These are phyloP conservation scores for Drosophila melanica DNA, from an alignment of 1,140 invertebrate species.

Conservation along the genomic window DNA sequence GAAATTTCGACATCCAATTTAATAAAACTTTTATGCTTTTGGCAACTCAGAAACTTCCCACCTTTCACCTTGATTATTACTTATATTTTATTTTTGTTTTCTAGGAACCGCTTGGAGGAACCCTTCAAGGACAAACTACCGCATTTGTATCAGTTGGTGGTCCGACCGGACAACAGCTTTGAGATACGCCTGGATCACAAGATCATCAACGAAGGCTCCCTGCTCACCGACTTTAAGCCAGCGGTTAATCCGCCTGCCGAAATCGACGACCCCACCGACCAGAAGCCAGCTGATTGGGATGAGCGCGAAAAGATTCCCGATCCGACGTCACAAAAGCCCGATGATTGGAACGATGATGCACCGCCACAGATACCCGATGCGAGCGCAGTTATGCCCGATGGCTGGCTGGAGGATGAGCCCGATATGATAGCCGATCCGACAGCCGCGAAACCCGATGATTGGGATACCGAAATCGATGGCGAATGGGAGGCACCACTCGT, in stretches of 20 bases:
- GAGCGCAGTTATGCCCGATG: slow-evolving; percentile 93
- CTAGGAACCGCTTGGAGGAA: slow-evolving; percentile 91
- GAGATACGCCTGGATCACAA: slow-evolving; percentile 89
- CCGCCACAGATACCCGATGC: slow-evolving; percentile 95
- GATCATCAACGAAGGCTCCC: slow-evolving; percentile 92
- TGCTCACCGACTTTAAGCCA: slow-evolving; percentile 95
- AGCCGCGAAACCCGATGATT: slow-evolving; percentile 95
- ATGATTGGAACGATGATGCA: slow-evolving; percentile 98
- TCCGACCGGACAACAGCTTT: slow-evolving; percentile 95
- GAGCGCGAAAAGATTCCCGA: slow-evolving; percentile 98
- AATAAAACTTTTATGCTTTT: background rate
- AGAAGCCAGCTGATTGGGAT: slow-evolving; percentile 97
- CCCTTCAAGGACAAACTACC: slow-evolving; percentile 97
- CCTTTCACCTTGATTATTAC: slow-evolving; percentile 12
- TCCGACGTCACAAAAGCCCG: slow-evolving; percentile 93
- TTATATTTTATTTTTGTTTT: slow-evolving; percentile 3
- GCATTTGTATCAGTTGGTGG: slow-evolving; percentile 96
- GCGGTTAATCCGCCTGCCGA: slow-evolving; percentile 97
- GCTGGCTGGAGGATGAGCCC: slow-evolving; percentile 97
- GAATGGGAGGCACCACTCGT: slow-evolving; percentile 98
- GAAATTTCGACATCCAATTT: too few relatives aligned
- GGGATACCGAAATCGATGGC: slow-evolving; percentile 99
- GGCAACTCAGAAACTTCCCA: background rate
- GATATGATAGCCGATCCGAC: slow-evolving; percentile 94
- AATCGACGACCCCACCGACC: slow-evolving; percentile 97